Percentiles rank a stretch among this genome's conserved stretches.
phyloP scores from a whole-genome alignment of 2,113 vertebrate genomes.

The Paracanthobrama guichenoti region DNA sequence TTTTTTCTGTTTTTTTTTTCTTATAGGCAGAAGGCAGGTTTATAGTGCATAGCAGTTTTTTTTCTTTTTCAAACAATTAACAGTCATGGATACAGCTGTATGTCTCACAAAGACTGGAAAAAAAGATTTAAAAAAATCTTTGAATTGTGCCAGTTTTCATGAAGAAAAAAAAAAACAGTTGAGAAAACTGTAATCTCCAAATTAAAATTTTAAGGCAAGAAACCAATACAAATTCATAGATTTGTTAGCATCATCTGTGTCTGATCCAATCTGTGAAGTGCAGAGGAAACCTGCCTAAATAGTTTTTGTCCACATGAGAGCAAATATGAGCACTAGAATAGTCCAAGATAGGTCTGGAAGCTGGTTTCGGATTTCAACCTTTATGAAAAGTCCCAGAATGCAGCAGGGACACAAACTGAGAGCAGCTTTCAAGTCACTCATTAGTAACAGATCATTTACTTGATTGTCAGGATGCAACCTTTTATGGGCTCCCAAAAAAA shows the following conservation, averaged over 20 bases:
- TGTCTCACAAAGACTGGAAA: slow-evolving; percentile 63
- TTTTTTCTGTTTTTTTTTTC: slow-evolving; percentile 63
- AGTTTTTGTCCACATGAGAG: not conserved
- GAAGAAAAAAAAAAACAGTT: slow-evolving; percentile 18
- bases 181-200: slow-evolving; percentile 63
- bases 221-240: slow-evolving; percentile 65
- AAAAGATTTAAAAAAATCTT: slow-evolving; percentile 56
- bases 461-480: slow-evolving; percentile 48
- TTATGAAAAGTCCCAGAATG: not conserved
- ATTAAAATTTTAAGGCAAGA: slow-evolving; percentile 67
- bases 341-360: slow-evolving; percentile 2
- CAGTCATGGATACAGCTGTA: slow-evolving; percentile 69
- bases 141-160: slow-evolving; percentile 62
- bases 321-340: not conserved
- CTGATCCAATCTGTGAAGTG: not conserved
- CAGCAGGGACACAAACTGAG: not conserved
- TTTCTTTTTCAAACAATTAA: slow-evolving; percentile 66
- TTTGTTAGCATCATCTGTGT: slow-evolving; percentile 47
- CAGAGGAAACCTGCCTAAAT: not conserved
- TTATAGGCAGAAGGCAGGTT: slow-evolving; percentile 90
- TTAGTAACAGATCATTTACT: not conserved
- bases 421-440: not conserved
- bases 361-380: not conserved
- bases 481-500: not conserved
- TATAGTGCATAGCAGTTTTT: slow-evolving; percentile 91